These are phyloP conservation scores for Julus scanicus DNA, from an alignment of 2,888 invertebrate genomes.

Conservation along the genomic window DNA sequence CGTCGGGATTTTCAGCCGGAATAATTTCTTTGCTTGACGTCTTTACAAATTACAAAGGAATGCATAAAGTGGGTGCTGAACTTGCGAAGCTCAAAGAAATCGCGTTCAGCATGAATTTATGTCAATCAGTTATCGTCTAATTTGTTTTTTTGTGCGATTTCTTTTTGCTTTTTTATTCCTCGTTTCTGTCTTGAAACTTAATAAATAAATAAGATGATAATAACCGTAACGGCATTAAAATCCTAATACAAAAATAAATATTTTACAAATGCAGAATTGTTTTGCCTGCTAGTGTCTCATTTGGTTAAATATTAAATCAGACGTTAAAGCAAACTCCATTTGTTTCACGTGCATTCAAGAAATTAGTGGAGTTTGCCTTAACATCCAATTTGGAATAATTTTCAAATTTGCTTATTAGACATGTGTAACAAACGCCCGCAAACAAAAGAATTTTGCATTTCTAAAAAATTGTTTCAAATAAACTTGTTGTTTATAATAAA, in stretches of 20 bases:
- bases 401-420: too few species aligned
- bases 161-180: not conserved
- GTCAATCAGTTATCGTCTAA: not conserved
- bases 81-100: not conserved
- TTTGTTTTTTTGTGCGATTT: not conserved
- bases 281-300: too few species aligned
- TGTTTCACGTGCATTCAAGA: too few species aligned
- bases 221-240: not conserved
- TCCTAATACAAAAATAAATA: not conserved
- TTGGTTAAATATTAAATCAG: too few species aligned
- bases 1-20: not conserved
- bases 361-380: too few species aligned
- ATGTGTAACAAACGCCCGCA: too few species aligned
- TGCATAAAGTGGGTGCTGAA: slow-evolving; percentile 7
- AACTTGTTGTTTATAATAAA: not conserved
- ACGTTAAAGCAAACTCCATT: too few species aligned
- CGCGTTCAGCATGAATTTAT: too few species aligned
- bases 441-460: too few species aligned
- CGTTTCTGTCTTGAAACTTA: not conserved
- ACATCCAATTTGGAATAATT: too few species aligned
- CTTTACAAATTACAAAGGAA: not conserved
- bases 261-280: too few species aligned
- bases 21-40: not conserved
- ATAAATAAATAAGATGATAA: not conserved
- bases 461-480: too few species aligned